Conservation (phyloP, 2,797 vertebrate species). For the Fistularia tabacaria region DNA sequence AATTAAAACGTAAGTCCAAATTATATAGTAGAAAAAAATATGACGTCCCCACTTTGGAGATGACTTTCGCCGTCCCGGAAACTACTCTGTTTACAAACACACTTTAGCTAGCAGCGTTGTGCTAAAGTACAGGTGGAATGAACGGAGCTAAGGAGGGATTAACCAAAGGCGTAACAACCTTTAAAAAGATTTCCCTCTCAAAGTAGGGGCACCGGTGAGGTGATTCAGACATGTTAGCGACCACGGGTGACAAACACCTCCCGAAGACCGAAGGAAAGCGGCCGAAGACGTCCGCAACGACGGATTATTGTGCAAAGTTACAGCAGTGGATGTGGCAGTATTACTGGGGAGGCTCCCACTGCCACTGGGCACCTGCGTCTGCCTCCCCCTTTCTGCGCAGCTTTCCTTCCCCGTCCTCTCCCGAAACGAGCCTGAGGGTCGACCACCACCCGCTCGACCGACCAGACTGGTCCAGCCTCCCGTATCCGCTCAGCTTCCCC, state of each 20-base stretch:
- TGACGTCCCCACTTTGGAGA: neutral
- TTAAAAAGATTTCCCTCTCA: neutral
- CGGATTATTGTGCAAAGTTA: conserved; percentile 86
- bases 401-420: conserved; percentile 20
- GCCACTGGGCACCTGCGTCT: conserved; percentile 80
- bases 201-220: neutral
- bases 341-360: conserved; percentile 84
- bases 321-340: conserved; percentile 97
- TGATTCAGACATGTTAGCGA: conserved; percentile 25
- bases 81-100: conserved; percentile 19
- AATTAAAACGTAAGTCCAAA: no score
- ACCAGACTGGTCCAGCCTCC: conserved; percentile 58
- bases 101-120: neutral
- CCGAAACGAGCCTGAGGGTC: neutral
- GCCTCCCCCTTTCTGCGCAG: conserved; percentile 57
- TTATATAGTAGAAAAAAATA: neutral
- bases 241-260: conserved; percentile 3
- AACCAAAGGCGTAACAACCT: conserved; percentile 5
- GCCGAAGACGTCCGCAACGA: conserved; percentile 38
- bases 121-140: conserved; percentile 10
- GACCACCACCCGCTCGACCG: conserved; percentile 41
- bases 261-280: neutral
- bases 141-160: conserved; percentile 7
- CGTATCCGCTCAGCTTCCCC: conserved; percentile 52
- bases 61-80: conserved; percentile 4